Evolutionary conservation across 2,113 vertebrate genomes (phyloP).

Genomic region (Lates calcarifer): DNA sequence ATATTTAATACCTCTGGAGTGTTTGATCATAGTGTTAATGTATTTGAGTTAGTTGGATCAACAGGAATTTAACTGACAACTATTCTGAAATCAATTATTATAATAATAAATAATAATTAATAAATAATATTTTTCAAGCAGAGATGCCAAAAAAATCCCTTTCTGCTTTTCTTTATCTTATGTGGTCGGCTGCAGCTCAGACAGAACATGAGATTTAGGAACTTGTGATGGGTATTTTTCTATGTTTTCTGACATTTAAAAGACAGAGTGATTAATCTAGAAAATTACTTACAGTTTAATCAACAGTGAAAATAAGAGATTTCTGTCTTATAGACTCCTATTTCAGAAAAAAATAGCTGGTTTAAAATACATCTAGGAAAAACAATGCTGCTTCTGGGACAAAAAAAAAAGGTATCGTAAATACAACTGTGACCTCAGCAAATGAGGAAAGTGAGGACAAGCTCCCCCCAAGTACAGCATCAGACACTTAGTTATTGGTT

Average conservation of each 20-base stretch:
- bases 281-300: not conserved
- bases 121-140: not conserved
- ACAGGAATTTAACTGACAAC: not conserved
- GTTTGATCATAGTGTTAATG: not conserved
- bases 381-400: not conserved
- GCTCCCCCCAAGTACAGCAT: not conserved
- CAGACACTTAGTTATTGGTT: slow-evolving; percentile 53
- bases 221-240: not conserved
- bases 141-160: not conserved
- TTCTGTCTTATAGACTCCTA: not conserved
- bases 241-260: not conserved
- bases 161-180: not conserved
- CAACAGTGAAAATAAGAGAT: not conserved
- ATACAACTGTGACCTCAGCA: slow-evolving; percentile 4
- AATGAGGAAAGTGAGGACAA: slow-evolving; percentile 21
- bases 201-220: not conserved
- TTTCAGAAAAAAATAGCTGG: slow-evolving; percentile 30
- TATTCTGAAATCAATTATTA: not conserved
- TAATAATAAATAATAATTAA: too few species aligned
- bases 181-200: not conserved
- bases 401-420: slow-evolving; percentile 17
- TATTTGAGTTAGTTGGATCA: not conserved
- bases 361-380: not conserved
- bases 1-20: not conserved
- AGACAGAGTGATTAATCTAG: not conserved